Evolutionary conservation across 92 coral and sea anemone genomes (phyloP), one percentile per base, ranked within the genome.

Genomic region (Anthopleura xanthogrammica): DNA sequence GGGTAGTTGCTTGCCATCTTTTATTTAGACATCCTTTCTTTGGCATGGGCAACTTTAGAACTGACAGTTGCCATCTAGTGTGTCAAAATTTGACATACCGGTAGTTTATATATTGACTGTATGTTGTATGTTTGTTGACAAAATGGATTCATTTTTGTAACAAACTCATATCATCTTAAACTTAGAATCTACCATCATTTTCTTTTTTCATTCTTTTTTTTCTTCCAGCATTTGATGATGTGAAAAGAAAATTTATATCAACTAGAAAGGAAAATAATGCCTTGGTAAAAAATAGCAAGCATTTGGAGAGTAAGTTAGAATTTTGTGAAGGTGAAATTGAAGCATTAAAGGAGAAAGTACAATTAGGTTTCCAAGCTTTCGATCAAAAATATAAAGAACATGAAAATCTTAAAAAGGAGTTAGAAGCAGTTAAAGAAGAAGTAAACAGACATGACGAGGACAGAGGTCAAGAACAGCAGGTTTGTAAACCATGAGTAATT

Each of bases 351-450:
- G 55, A 60, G 65, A 62, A 60, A 3, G 36, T 81, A 62, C 78
- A 22, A 81, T 68, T 36, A 75, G 56, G 84, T 12, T 81, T 87
- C 58, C 62, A 75, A 57, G 97, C 95, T 17, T 95, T 60, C 79
- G 79, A 88, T 82, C 95, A 95, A 79, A 95, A 91, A 46, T 91
- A 80, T 79, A 77, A 78, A 10, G 93, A 88, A 76, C 83, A 89
- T 52, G 93, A 91, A 84, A 75, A 90, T 75, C 84, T 91, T 19
- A 87, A 82, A 79, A 79, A 86, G 86, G 79, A 71, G 41, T 29
- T 68, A 68, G 7, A 68, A 68, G 5, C 74, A 7, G 29, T 68
- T 4, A 68, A 68, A 68, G 42, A 68, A 23, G 74, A 29, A 68
- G 42, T 1, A 22, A 12, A 4, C 14, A 68, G 13, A 5, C 14